Evolutionary conservation across 1,140 invertebrate species (phyloP).

Genomic region (Ladona fulva): DNA sequence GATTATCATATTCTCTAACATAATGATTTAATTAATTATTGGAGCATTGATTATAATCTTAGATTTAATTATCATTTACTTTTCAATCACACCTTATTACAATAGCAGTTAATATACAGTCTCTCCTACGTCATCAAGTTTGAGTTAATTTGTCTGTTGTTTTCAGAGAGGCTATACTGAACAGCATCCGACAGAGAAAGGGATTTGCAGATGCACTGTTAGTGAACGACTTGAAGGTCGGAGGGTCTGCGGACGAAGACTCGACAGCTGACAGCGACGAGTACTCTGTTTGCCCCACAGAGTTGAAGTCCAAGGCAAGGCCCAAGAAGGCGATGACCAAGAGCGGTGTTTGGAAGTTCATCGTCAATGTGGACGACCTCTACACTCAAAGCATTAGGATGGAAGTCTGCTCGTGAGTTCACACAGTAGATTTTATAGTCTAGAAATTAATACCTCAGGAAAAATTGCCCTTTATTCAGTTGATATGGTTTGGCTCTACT

Average conservation of each 20-base stretch:
- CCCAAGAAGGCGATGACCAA: conserved; percentile 73
- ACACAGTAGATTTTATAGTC: too few species aligned
- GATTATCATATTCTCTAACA: too few species aligned
- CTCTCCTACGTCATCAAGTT: too few species aligned
- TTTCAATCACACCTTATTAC: too few species aligned
- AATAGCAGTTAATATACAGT: too few species aligned
- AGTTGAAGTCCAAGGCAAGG: conserved; percentile 63
- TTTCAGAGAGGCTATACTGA: conserved; percentile 61
- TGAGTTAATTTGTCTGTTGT: too few species aligned
- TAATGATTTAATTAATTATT: too few species aligned
- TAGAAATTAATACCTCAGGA: too few species aligned
- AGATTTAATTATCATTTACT: too few species aligned
- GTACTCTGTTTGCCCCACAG: conserved; percentile 70
- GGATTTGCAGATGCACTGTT: conserved; percentile 57
- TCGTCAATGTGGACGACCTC: conserved; percentile 69
- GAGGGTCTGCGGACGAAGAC: conserved; percentile 39
- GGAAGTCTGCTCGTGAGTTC: conserved; percentile 74
- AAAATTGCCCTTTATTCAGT: too few species aligned
- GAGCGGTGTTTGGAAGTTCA: conserved; percentile 75
- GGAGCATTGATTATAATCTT: too few species aligned
- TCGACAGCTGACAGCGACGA: conserved; percentile 42
- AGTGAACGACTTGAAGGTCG: conserved; percentile 37
- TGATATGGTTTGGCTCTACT: too few species aligned
- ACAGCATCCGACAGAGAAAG: conserved; percentile 59
- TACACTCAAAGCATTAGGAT: conserved; percentile 75